Evolutionary conservation across 2,797 vertebrate genomes (phyloP), one percentile per base, ranked within the genome.

Genomic region (Poecilia gillii): DNA sequence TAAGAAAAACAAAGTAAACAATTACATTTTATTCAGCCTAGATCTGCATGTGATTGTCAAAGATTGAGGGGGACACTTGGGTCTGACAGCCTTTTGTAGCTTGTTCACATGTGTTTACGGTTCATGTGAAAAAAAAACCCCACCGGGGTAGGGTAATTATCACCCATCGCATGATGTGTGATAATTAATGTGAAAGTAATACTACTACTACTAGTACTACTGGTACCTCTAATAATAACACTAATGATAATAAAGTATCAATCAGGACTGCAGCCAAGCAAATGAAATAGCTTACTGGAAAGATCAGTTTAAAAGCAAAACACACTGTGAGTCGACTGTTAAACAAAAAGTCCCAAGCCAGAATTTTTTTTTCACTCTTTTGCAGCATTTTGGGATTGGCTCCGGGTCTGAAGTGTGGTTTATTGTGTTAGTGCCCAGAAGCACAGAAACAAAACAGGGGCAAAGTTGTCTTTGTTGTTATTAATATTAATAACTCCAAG

Each of bases 51-150:
- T 70, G 66, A 70, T 41, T 41, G 6, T n/a, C 4, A n/a, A 70
- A 25, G 39, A 23, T n/a, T 70, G 33, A 23, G 3, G 16, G 9
- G 3, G n/a, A 49, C 11, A 72, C 55, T n/a, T n/a, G 31, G 55
- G 43, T 85, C 79, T 64, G 25, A 78, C 31, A 47, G 6, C 20
- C 0, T 75, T 76, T 76, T 45, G 12, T 33, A 46, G 9, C 43
- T 23, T 45, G 16, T n/a, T 47, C 20, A 66, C n/a, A 64, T 45
- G 31, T 46, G 36, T 43, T 73, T 73, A 36, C 18, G 18, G 18
- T 73, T 49, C 31, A 23, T 47, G n/a, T n/a, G n/a, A n/a, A n/a
- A n/a, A n/a, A n/a, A n/a, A n/a, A n/a, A n/a, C n/a, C n/a, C n/a
- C n/a, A n/a, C n/a, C n/a, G n/a, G n/a, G n/a, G n/a, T n/a, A n/a